Evolutionary conservation across 2,888 invertebrate genomes (phyloP).

Genomic region (Fabriciana adippe): DNA sequence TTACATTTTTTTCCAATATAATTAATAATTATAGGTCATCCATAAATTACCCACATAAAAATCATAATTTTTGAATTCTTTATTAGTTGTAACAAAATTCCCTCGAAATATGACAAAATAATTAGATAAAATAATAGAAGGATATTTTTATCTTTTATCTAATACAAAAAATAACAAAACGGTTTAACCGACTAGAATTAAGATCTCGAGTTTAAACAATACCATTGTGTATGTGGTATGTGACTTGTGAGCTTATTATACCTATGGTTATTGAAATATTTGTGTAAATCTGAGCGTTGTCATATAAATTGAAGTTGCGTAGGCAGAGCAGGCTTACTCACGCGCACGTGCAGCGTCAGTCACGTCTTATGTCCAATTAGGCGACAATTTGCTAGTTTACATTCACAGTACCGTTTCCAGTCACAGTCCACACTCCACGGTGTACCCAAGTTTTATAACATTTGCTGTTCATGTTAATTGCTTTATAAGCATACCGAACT

Average conservation of each 20-base stretch:
- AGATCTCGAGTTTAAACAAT: too few species aligned
- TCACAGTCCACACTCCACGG: constrained; percentile 15
- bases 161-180: too few species aligned
- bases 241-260: not conserved
- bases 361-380: constrained; percentile 62
- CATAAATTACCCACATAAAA: too few species aligned
- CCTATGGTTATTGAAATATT: not conserved
- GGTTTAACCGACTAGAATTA: too few species aligned
- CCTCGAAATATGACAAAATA: too few species aligned
- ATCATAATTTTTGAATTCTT: too few species aligned
- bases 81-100: too few species aligned
- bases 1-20: too few species aligned
- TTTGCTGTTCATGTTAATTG: not conserved
- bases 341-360: constrained; percentile 54
- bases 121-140: too few species aligned
- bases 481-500: not conserved
- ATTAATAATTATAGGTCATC: too few species aligned
- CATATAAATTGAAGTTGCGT: constrained; percentile 26
- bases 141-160: too few species aligned
- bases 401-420: constrained; percentile 21
- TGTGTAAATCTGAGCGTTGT: constrained; percentile 20
- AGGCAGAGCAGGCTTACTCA: constrained; percentile 49
- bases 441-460: constrained; percentile 3
- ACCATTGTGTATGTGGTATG: too few species aligned
- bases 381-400: constrained; percentile 34